Conservation (phyloP, 1,140 invertebrate genomes). For the Venturia canescens region DNA sequence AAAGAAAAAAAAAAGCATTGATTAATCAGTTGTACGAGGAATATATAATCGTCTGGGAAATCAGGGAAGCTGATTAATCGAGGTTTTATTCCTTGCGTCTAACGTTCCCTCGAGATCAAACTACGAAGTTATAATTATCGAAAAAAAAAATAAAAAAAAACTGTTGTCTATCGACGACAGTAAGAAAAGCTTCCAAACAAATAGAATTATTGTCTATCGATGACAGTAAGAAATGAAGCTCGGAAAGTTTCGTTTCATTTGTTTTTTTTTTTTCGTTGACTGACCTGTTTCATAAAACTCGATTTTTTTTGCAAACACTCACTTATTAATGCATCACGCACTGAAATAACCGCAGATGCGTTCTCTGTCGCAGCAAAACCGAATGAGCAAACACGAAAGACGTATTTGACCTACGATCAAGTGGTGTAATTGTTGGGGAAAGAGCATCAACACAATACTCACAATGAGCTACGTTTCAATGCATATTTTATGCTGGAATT, state of each 20-base stretch:
- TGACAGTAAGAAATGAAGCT: too few relatives aligned
- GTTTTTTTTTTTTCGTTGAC: not conserved
- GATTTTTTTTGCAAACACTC: too few relatives aligned
- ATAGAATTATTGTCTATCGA: too few relatives aligned
- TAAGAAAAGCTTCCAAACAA: too few relatives aligned
- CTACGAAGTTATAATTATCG: not conserved
- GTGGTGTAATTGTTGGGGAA: slow-evolving; percentile 14
- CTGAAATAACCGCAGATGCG: too few relatives aligned
- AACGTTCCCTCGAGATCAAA: not conserved
- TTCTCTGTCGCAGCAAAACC: not conserved
- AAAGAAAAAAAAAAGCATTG: not conserved
- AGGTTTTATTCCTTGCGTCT: too few relatives aligned
- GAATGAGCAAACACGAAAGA: not conserved
- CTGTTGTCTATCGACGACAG: too few relatives aligned
- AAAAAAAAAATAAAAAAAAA: too few relatives aligned
- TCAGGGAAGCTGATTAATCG: too few relatives aligned
- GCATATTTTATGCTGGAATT: not conserved
- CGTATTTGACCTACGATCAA: not conserved
- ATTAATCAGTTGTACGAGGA: not conserved
- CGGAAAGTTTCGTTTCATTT: not conserved
- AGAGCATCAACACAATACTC: not conserved
- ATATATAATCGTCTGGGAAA: too few relatives aligned
- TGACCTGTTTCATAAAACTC: too few relatives aligned
- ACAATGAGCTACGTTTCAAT: not conserved
- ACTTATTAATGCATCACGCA: too few relatives aligned